Evolutionary conservation across 2,888 invertebrate species (phyloP), one percentile per base, ranked within the genome.

Genomic region (Cataglyphis cursor): DNA sequence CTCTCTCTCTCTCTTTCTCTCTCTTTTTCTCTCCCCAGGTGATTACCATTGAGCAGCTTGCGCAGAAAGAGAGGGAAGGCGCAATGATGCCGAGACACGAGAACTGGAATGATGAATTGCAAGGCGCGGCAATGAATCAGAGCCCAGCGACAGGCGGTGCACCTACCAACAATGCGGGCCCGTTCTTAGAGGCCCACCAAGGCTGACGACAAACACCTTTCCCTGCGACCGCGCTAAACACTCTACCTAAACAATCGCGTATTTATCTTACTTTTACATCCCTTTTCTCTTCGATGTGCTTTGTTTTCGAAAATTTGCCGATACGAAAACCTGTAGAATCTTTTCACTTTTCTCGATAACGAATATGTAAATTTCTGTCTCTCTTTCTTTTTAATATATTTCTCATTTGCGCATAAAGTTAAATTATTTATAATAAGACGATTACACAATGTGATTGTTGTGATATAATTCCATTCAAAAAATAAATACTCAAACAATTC

Each of bases 121-220:
- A 90, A 92, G 92, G 91, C 90, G 90, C 90, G 90, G 91, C 93
- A 90, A 92, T 93, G 92, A 92, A 93, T 93, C 92, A 92, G 92
- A 88, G 92, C 83, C 88, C 89, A 90, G 89, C 89, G 90, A 92
- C 92, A 92, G 91, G 89, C 91, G 90, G 92, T 92, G 90, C 91
- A 91, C 91, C 91, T 91, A 92, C 90, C 91, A 92, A 92, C 92
- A 92, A 92, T 92, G 91, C 91, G 89, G 89, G 91, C 90, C 92
- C 90, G 91, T 90, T 89, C 91, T 89, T 90, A 83, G 84, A 82
- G 86, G 88, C 88, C 92, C 91, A 88, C 92, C 92, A 92, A 92
- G 91, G 91, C 88, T 91, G 92, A 90, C 87, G 88, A 87, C 89
- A 81, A 89, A 88, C 91, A 90, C 91, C 91, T 92, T 92, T 91